Conservation (phyloP, 2,888 invertebrate genomes). For the Ochropacha duplaris region DNA sequence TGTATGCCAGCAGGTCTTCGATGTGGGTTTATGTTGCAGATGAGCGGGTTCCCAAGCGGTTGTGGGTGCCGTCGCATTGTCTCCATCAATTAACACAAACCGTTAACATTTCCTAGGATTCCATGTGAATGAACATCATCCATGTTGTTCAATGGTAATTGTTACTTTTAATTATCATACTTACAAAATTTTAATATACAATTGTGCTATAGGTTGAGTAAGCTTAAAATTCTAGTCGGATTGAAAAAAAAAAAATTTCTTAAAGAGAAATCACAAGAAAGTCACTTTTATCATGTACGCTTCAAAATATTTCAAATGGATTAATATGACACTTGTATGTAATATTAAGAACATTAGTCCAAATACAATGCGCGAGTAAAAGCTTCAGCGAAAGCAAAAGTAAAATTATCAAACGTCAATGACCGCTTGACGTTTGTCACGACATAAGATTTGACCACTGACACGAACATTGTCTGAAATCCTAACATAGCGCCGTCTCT, state of each 20-base stretch:
- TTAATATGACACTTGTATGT: conserved; percentile 3
- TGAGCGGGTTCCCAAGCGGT: conserved; percentile 54
- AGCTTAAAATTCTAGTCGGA: no score
- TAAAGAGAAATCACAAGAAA: conserved; percentile 5
- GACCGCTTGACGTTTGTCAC: conserved; percentile 41
- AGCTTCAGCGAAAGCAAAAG: conserved; percentile 65
- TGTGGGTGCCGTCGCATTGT: conserved; percentile 55
- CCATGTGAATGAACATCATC: conserved; percentile 50
- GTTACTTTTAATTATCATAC: conserved; percentile 33
- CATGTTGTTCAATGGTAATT: conserved; percentile 29
- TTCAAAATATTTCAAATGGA: not conserved
- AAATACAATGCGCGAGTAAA: conserved; percentile 36
- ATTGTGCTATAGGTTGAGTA: not conserved
- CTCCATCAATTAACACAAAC: conserved; percentile 59
- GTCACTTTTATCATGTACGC: conserved; percentile 4
- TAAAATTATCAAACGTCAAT: conserved; percentile 43
- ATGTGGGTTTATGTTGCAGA: conserved; percentile 70
- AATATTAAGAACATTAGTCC: conserved; percentile 9
- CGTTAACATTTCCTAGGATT: conserved; percentile 60
- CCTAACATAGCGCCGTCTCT: conserved; percentile 28
- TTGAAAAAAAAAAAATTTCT: no score
- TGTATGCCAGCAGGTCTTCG: conserved; percentile 70
- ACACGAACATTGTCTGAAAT: conserved; percentile 22
- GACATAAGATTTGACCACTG: conserved; percentile 42
- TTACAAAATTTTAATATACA: conserved; percentile 12